Evolutionary conservation across 2,888 invertebrate genomes (phyloP).

Genomic region (Polymixis flavicincta): DNA sequence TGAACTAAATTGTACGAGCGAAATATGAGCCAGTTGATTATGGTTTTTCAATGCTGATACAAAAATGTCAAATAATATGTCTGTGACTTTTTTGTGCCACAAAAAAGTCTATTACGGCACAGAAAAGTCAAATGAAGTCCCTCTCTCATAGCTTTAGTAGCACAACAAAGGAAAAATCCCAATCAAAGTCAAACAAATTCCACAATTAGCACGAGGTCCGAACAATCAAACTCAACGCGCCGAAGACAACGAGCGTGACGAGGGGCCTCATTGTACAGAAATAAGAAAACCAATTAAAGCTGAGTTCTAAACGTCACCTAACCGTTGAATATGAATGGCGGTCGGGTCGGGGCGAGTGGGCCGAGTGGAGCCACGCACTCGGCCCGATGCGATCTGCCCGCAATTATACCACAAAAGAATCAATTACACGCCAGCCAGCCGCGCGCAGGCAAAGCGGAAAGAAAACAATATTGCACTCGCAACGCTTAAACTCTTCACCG

Average conservation of each 20-base stretch:
- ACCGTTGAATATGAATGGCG: constrained; percentile 81
- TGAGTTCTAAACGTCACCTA: constrained; percentile 77
- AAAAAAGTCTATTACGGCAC: too few relatives aligned
- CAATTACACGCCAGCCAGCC: constrained; percentile 79
- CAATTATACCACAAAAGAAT: constrained; percentile 88
- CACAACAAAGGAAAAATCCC: constrained; percentile 51
- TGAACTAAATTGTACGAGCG: background rate
- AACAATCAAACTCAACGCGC: constrained; percentile 47
- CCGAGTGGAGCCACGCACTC: constrained; percentile 66
- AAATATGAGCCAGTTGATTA: background rate
- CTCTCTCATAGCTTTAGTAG: background rate
- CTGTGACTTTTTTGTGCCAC: background rate
- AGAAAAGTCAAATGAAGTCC: background rate
- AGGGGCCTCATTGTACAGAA: constrained; percentile 70
- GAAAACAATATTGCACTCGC: constrained; percentile 85
- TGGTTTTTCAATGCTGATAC: background rate
- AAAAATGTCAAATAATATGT: background rate
- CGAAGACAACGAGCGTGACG: constrained; percentile 63
- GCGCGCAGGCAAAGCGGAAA: constrained; percentile 75
- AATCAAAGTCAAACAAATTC: constrained; percentile 47
- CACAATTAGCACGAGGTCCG: constrained; percentile 58
- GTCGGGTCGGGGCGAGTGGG: constrained; percentile 47
- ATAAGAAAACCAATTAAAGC: constrained; percentile 82
- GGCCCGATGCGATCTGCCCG: constrained; percentile 81
- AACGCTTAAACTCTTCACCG: constrained; percentile 83